phyloP scores from a whole-genome alignment of 2,797 vertebrate species.

The Oreortyx pictus region DNA sequence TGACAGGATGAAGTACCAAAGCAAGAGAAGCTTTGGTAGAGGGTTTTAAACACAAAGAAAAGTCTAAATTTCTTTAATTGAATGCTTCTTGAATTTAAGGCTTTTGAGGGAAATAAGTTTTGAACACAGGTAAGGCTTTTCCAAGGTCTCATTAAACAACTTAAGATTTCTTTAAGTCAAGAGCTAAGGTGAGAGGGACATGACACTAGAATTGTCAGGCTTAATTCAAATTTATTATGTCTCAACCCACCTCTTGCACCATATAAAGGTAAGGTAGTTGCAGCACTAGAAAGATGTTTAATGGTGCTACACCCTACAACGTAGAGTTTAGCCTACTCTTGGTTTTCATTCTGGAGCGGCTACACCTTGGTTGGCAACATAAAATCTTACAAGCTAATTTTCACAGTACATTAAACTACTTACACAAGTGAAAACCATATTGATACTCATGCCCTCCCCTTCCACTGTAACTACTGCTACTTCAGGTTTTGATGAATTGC shows the following conservation, averaged over 20 bases:
- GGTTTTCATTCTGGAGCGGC: neutral
- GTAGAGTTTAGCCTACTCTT: neutral
- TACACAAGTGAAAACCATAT: neutral
- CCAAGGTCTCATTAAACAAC: slow-evolving; percentile 38
- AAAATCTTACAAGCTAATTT: slow-evolving; percentile 28
- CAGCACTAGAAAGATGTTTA: slow-evolving; percentile 31
- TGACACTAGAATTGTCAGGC: slow-evolving; percentile 23
- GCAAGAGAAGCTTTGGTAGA: neutral
- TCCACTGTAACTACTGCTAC: neutral
- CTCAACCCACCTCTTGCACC: slow-evolving; percentile 1
- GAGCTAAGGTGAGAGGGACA: neutral
- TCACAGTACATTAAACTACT: neutral
- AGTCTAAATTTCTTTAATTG: neutral
- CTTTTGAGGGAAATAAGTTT: neutral
- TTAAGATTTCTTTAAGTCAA: slow-evolving; percentile 33
- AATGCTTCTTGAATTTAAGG: neutral
- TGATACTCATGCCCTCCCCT: neutral
- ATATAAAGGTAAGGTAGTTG: slow-evolving; percentile 31
- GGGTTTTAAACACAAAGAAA: neutral
- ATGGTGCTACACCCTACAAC: neutral
- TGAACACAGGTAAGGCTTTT: slow-evolving; percentile 5
- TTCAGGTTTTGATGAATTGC: neutral
- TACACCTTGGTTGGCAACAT: neutral
- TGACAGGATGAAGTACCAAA: neutral
- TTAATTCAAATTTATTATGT: slow-evolving; percentile 37